Evolutionary conservation across 2,797 vertebrate genomes (phyloP).

Genomic region (Rhinophrynus dorsalis): DNA sequence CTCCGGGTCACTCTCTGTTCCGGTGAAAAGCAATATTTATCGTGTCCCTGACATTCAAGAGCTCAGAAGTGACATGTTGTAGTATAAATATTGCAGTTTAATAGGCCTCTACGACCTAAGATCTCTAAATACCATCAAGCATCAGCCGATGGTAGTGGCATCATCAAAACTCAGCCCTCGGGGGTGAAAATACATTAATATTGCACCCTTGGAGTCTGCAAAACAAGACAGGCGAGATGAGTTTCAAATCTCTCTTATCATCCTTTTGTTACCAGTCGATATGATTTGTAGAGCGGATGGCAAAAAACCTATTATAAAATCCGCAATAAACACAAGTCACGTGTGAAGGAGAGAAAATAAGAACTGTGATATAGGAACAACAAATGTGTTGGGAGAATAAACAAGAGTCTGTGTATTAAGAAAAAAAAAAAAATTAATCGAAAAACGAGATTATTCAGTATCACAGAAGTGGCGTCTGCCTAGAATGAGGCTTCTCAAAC

Average conservation of each 20-base stretch:
- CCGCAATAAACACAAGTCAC: conserved; percentile 20
- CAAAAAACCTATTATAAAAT: conserved; percentile 27
- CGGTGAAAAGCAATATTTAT: conserved; percentile 57
- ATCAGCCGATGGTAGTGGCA: conserved; percentile 38
- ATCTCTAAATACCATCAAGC: conserved; percentile 47
- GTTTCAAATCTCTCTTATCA: conserved; percentile 47
- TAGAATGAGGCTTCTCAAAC: too few relatives aligned
- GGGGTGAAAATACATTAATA: neutral
- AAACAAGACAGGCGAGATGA: conserved; percentile 40
- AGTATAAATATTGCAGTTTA: conserved; percentile 57
- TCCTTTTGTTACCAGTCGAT: conserved; percentile 37
- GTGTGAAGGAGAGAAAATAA: conserved; percentile 21
- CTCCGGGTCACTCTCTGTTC: conserved; percentile 51
- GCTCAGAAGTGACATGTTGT: conserved; percentile 54
- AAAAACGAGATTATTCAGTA: neutral
- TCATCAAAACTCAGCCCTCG: conserved; percentile 24
- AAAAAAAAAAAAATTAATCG: neutral
- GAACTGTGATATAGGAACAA: conserved; percentile 18
- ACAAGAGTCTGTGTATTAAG: neutral
- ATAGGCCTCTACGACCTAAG: conserved; percentile 51
- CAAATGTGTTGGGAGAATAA: neutral
- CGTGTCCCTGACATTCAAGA: conserved; percentile 58
- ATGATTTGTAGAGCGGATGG: conserved; percentile 30
- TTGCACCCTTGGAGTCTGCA: conserved; percentile 49
- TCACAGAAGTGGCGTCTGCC: neutral